Evolutionary conservation across 2,797 vertebrate species (phyloP), one percentile per base, ranked within the genome.

Genomic region (Enoplosus armatus): DNA sequence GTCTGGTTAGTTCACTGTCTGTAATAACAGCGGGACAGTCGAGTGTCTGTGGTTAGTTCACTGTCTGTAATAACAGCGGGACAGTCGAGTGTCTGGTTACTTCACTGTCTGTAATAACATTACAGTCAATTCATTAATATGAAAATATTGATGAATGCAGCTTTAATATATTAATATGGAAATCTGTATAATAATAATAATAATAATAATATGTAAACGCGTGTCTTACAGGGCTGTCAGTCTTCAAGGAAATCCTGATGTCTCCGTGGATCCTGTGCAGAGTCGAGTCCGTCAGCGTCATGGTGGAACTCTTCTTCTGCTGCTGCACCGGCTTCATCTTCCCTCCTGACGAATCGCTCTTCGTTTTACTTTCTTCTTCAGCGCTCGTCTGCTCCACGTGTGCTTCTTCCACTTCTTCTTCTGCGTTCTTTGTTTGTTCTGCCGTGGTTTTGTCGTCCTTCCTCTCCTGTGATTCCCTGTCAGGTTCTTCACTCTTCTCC

Each of bases 231-330:
- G 93, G 92, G 29, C 77, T 91, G 82, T 91, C 90, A 0, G 64
- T 79, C 86, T 94, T 94, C 54, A 96, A 93, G 0, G 95, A 91
- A 26, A 95, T 96, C 18, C 95, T 26, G 83, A 96, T 93, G 88
- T 96, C 95, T 53, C 95, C 95, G 14, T 94, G 95, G 63, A 96
- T 93, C 0, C 94, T 22, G 85, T 96, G 95, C 14, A 96, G 93
- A 0, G 93, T 90, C 0, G 95, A 95, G 80, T 96, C 95, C 0
- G 92, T 94, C 41, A 90, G 82, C 24, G 92, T 85, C 67, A 80
- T 16, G 15, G 48, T 51, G 3, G 45, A 2, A 1, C 31, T 72
- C 54, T 77, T 81, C 55, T 67, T 62, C 77, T 79, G 47, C 70
- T 59, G 47, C 71, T 20, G 37, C 55, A n/a, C 18, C 59, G 47